phyloP scores from a whole-genome alignment of 2,113 vertebrate species.

The Helogale parvula region DNA sequence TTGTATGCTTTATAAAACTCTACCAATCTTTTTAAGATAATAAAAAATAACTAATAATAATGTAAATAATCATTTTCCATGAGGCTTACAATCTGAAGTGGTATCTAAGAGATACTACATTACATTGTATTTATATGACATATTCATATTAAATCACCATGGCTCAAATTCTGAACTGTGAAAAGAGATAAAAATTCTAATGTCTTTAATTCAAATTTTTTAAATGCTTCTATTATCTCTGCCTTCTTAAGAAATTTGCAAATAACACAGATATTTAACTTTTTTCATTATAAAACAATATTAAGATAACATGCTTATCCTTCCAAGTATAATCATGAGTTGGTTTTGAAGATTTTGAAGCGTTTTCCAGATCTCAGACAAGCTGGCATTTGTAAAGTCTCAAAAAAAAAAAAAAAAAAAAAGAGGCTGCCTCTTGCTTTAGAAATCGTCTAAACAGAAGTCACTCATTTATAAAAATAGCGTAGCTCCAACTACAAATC shows the following conservation, averaged over 20 bases:
- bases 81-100: neutral
- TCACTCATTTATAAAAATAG: constrained; percentile 13
- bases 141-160: neutral
- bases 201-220: constrained; percentile 35
- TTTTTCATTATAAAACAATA: constrained; percentile 29
- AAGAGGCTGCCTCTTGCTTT: neutral
- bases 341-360: neutral
- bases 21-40: constrained; percentile 19
- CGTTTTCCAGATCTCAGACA: constrained; percentile 45
- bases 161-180: neutral
- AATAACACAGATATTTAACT: neutral
- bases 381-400: neutral
- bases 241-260: neutral
- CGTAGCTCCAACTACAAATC: constrained; percentile 3
- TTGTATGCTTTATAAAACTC: constrained; percentile 25
- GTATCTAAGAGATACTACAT: neutral
- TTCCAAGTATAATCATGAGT: constrained; percentile 6
- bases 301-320: constrained; percentile 30
- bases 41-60: neutral
- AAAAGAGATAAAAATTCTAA: constrained; percentile 33
- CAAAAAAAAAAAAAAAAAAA: neutral
- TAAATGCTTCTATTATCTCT: neutral
- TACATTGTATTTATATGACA: neutral
- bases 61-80: neutral
- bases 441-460: constrained; percentile 23